Conservation (phyloP, 2,888 invertebrate species). For the Platerodrilus igneus region DNA sequence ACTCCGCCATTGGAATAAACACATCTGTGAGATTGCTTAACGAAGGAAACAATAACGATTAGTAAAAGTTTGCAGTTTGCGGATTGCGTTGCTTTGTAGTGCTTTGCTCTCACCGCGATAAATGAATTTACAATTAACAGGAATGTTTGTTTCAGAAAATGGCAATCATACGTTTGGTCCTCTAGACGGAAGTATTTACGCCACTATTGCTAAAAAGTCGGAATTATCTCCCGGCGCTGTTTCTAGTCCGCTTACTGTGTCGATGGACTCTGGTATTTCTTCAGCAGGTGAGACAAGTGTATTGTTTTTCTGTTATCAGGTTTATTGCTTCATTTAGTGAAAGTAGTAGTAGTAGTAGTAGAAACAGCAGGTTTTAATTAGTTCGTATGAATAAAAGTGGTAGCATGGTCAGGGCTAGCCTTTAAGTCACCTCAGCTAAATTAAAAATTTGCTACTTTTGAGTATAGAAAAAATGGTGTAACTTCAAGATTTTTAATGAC, state of each 20-base stretch:
- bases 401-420: too few relatives aligned
- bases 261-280: slow-evolving; percentile 88
- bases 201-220: slow-evolving; percentile 56
- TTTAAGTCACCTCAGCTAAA: too few relatives aligned
- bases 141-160: slow-evolving; percentile 51
- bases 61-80: too few relatives aligned
- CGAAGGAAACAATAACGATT: slow-evolving; percentile 17
- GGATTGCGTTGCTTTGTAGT: too few relatives aligned
- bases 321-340: too few relatives aligned
- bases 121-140: slow-evolving; percentile 8
- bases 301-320: too few relatives aligned
- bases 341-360: too few relatives aligned
- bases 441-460: too few relatives aligned
- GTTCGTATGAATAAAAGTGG: too few relatives aligned
- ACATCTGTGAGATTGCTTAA: slow-evolving; percentile 13
- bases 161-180: slow-evolving; percentile 78
- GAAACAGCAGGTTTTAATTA: too few relatives aligned
- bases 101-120: slow-evolving; percentile 6
- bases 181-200: slow-evolving; percentile 87
- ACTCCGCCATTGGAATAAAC: slow-evolving; percentile 13
- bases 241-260: slow-evolving; percentile 74
- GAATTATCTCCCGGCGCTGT: slow-evolving; percentile 52
- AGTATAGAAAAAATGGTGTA: too few relatives aligned
- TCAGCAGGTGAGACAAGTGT: slow-evolving; percentile 56
- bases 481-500: too few relatives aligned